These are phyloP conservation scores for Caenorhabditis sp. DNA, from an alignment of 2,888 invertebrate species.

Conservation along the genomic window DNA sequence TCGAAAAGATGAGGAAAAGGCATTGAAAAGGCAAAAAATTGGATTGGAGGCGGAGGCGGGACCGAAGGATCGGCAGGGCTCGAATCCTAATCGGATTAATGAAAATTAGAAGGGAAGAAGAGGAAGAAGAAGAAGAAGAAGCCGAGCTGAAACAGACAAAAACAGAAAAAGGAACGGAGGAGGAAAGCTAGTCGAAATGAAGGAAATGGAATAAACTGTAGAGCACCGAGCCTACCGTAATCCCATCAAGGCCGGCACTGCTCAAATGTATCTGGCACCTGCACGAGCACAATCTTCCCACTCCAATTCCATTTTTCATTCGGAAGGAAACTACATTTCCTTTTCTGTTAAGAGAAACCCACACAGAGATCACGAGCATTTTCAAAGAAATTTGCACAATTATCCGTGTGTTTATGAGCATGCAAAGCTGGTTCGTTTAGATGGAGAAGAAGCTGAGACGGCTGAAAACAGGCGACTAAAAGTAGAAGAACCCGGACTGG, in stretches of 20 bases:
- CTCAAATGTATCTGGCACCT: not conserved
- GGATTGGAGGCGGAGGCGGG: not conserved
- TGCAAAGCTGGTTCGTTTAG: not conserved
- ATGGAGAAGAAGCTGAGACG: not conserved
- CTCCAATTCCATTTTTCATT: not conserved
- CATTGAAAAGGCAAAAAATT: constrained; percentile 1
- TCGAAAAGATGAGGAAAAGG: constrained; percentile 5
- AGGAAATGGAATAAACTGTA: not conserved
- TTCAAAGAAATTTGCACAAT: constrained; percentile 31
- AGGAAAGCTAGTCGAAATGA: not conserved
- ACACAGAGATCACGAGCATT: constrained; percentile 6
- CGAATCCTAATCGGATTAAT: constrained; percentile 40
- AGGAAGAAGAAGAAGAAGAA: constrained; percentile 2
- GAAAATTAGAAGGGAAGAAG: constrained; percentile 28
- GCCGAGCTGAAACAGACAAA: constrained; percentile 6
- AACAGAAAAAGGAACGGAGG: not conserved
- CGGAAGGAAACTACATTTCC: too few relatives aligned
- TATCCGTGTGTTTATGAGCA: constrained; percentile 34
- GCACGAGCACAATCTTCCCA: not conserved
- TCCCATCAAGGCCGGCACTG: not conserved
- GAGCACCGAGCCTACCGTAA: not conserved
- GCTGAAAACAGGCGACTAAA: not conserved
- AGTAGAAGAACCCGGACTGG: not conserved
- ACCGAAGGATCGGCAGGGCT: not conserved
- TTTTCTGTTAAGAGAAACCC: not conserved